Evolutionary conservation across 1,140 invertebrate species (phyloP).

Genomic region (Pseudobourletiella spinata): DNA sequence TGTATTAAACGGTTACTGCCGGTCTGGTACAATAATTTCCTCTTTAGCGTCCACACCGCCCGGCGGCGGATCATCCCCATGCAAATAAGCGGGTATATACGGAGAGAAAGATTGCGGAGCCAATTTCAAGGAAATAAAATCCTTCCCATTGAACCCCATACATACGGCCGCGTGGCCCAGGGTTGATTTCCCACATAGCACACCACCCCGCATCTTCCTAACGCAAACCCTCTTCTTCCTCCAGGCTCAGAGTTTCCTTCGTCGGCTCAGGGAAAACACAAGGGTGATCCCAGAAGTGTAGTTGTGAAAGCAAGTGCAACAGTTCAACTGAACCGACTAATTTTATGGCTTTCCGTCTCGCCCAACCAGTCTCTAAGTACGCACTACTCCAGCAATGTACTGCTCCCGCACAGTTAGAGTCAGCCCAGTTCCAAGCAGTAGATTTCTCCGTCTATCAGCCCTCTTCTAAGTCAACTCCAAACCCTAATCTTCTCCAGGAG

Average conservation of each 20-base stretch:
- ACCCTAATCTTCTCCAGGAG: too few relatives aligned
- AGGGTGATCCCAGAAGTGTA: neutral
- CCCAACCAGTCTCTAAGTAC: neutral
- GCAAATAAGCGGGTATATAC: too few relatives aligned
- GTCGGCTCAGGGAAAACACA: neutral
- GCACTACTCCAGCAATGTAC: neutral
- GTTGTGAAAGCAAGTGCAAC: constrained; percentile 11
- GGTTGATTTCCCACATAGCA: neutral
- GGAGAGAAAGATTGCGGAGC: neutral
- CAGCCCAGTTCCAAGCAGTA: too few relatives aligned
- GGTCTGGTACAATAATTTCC: neutral
- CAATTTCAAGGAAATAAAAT: constrained; percentile 4
- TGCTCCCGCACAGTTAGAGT: neutral
- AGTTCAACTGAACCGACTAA: constrained; percentile 21
- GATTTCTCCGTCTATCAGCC: too few relatives aligned
- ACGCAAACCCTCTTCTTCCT: too few relatives aligned
- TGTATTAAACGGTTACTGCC: neutral
- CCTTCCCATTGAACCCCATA: neutral
- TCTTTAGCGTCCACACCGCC: neutral
- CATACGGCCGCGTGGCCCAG: neutral
- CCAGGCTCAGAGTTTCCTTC: too few relatives aligned
- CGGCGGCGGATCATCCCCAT: neutral
- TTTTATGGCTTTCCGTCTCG: constrained; percentile 19
- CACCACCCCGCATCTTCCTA: too few relatives aligned
- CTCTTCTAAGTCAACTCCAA: too few relatives aligned